Base-by-base conservation (phyloP, 2,113 vertebrate genomes). In the Numida meleagris region DNA sequence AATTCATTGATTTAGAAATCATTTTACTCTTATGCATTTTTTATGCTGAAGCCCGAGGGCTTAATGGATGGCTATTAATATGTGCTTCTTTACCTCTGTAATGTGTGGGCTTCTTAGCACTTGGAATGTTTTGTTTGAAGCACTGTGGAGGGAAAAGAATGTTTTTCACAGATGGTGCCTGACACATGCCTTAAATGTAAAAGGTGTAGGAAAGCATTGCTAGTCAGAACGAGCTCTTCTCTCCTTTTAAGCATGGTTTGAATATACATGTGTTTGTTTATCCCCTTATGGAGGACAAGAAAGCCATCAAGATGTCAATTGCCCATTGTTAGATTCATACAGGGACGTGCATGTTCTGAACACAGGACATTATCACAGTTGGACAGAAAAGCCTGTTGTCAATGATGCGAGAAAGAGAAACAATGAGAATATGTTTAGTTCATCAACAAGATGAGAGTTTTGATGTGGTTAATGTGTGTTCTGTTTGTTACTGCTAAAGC, bases 321-420 rank as follows among this genome's bases (percentile, higher is more conserved):
- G 61, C 72, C 86, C 89, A 51, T 96, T 96, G 75, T 90, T 90
- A 95, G 66, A 94, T 93, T 96, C 82, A 88, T 94, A 93, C 3
- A 65, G 55, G 71, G 50, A 88, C 2, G 25, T 75, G 27, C 53
- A 36, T 82, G 40, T 76, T 97, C 91, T 82, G 74, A 94, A 51
- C 87, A 95, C 18, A 91, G 86, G 46, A 85, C 73, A 93, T 97
- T 97, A 96, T 95, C 91, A 90, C 95, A 97, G 95, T 43, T 96
- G 89, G 77, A 88, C 83, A 78, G 58, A 93, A 94, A 95, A 89
- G 59, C 14, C 34, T 95, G 66, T 91, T 96, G 84, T 88, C 94
- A 90, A 42, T 63, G 73, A 93, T 74, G 68, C 31, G 46, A 86
- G 87, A 75, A 95, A 97, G 63, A 73, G 45, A 73, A 97, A 92